Base-by-base conservation (phyloP, 2,888 invertebrate genomes). In the Chloroclysta siterata region DNA sequence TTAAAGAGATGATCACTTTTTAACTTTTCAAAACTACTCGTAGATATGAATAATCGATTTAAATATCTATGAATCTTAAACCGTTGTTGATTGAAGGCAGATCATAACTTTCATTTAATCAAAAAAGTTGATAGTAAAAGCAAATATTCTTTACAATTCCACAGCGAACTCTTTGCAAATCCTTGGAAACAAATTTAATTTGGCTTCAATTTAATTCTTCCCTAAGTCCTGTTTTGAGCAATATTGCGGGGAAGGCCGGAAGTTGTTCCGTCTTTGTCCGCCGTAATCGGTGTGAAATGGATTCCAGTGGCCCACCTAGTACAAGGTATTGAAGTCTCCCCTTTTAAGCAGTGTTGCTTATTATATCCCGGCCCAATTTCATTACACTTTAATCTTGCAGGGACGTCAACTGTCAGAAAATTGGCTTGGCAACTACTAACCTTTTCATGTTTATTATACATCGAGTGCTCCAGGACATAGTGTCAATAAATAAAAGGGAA, bases 171-270 rank as follows among this genome's bases (percentile, higher is more conserved):
- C 70, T 59, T 64, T 70, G 69, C 65, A 66, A 70, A 73, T 72
- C 65, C 60, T 61, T 66, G 64, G 65, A 66, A 71, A 72, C 70
- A 77, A 78, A 80, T 79, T 73, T 73, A 77, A 79, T 83, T 81
- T 74, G 68, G 65, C 70, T 64, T 65, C 75, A 72, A 72, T 79
- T 74, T 72, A 71, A 71, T 74, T 72, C 74, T 72, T 69, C 67
- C 68, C 70, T 72, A 76, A 71, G 72, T 70, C 65, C 67, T 71
- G 72, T 78, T 76, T 72, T 72, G 62, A 64, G 70, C 74, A 74
- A 76, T 72, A 71, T 71, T 67, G 71, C 72, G 67, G 69, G 56
- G 62, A 50, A 47, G 55, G 67, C 65, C 72, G 76, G 74, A 71
- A 73, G 74, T 65, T 62, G 53, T 60, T 10, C 48, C 33, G 50